These are phyloP conservation scores for Pluvialis apricaria DNA, from an alignment of 2,113 vertebrate genomes.

Conservation along the genomic window DNA sequence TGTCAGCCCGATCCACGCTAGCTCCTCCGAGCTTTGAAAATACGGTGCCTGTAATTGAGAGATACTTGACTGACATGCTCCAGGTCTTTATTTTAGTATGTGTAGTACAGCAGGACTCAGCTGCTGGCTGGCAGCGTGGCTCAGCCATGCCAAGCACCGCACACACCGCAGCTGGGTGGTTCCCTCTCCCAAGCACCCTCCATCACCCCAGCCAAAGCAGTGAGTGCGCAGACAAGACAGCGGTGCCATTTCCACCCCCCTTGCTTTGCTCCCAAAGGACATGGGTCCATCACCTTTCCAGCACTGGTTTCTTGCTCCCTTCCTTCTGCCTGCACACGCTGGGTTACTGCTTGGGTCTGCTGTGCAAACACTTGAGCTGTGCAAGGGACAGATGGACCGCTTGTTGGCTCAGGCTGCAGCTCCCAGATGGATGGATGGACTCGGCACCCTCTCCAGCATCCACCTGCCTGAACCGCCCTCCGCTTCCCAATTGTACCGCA, in stretches of 20 bases:
- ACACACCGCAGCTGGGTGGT: not conserved
- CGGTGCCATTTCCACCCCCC: no score
- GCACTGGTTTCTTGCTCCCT: not conserved
- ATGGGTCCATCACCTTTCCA: not conserved
- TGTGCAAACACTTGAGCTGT: not conserved
- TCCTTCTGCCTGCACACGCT: not conserved
- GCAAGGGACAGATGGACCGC: not conserved
- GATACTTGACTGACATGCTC: not conserved
- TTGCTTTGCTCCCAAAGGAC: not conserved
- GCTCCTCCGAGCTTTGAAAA: not conserved
- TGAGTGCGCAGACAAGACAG: accelerated
- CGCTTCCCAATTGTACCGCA: accelerated
- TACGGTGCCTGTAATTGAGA: accelerated
- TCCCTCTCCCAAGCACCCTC: no score
- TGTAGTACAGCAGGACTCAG: not conserved
- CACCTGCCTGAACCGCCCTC: no score
- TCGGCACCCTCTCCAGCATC: not conserved
- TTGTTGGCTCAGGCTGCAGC: not conserved
- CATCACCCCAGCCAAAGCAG: not conserved
- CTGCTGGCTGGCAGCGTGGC: not conserved
- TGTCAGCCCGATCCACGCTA: not conserved
- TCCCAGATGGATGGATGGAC: not conserved
- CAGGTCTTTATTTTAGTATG: not conserved
- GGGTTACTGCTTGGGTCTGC: accelerated
- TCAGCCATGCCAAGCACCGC: not conserved